phyloP scores from a whole-genome alignment of 2,888 invertebrate species.

The Volucella inflata region DNA sequence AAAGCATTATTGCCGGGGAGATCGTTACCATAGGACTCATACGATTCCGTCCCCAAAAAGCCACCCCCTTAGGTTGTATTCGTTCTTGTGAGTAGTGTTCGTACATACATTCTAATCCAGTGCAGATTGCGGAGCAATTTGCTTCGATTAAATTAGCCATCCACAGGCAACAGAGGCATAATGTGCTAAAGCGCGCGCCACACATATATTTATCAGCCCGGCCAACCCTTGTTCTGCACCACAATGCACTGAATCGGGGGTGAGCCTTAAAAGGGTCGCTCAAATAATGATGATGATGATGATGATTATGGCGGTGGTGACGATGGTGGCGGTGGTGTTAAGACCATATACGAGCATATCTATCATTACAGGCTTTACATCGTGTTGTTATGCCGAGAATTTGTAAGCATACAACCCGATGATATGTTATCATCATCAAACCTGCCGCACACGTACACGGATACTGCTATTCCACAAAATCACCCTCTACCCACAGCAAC shows the following conservation, averaged over 20 bases:
- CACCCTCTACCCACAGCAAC: slow-evolving; percentile 2
- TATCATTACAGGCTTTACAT: slow-evolving; percentile 73
- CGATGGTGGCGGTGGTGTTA: slow-evolving; percentile 13
- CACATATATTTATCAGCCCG: slow-evolving; percentile 52
- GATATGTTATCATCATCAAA: slow-evolving; percentile 73
- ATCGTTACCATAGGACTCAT: neutral
- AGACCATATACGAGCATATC: slow-evolving; percentile 50
- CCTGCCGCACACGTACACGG: slow-evolving; percentile 66
- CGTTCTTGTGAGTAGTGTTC: neutral
- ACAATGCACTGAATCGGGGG: slow-evolving; percentile 19
- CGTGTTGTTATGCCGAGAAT: slow-evolving; percentile 71
- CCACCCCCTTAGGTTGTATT: no score
- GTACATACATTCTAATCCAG: slow-evolving; percentile 78
- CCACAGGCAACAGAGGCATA: slow-evolving; percentile 58
- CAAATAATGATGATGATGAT: slow-evolving; percentile 42
- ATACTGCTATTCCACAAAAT: neutral
- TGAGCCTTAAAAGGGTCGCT: slow-evolving; percentile 53
- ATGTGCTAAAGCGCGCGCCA: slow-evolving; percentile 57
- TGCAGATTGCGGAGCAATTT: slow-evolving; percentile 83
- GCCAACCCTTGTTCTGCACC: slow-evolving; percentile 38
- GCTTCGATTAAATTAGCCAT: slow-evolving; percentile 83
- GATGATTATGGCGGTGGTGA: neutral
- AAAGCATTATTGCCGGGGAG: slow-evolving; percentile 42
- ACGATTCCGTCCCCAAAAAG: no score
- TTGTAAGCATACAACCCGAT: slow-evolving; percentile 58